Percentiles rank a stretch among this genome's conserved stretches.
phyloP scores from a whole-genome alignment of 2,113 vertebrate genomes.

The Elaphurus davidianus region DNA sequence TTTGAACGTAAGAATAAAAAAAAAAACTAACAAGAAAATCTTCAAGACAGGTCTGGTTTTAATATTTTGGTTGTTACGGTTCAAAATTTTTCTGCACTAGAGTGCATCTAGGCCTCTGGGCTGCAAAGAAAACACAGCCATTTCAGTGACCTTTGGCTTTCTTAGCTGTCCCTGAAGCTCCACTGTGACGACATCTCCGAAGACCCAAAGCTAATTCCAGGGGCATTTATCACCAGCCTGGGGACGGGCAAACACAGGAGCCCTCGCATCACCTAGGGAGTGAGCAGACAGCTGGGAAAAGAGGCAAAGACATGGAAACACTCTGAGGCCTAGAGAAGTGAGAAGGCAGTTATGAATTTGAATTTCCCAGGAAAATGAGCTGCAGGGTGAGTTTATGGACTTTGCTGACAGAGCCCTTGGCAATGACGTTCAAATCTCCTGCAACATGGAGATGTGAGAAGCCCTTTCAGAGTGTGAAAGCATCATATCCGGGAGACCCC shows the following conservation, averaged over 20 bases:
- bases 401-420: not conserved
- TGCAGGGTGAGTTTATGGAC: not conserved
- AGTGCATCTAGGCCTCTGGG: not conserved
- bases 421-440: not conserved
- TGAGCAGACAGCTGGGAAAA: not conserved
- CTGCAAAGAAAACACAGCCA: not conserved
- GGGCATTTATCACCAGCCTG: not conserved
- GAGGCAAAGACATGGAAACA: not conserved
- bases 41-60: slow-evolving; percentile 73
- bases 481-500: too few relatives aligned
- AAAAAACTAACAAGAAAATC: not conserved
- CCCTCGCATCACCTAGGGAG: not conserved
- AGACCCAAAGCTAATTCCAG: not conserved
- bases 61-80: slow-evolving; percentile 84
- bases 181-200: not conserved
- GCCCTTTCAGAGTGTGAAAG: not conserved
- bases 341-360: not conserved
- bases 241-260: not conserved
- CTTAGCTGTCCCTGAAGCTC: not conserved
- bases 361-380: not conserved
- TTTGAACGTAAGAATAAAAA: slow-evolving; percentile 46
- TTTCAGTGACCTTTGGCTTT: not conserved
- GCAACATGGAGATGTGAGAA: not conserved
- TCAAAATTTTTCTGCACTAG: not conserved
- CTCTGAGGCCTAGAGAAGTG: not conserved